These are phyloP conservation scores for Pipistrellus pygmaeus DNA, from an alignment of 2,797 vertebrate genomes.

Conservation along the genomic window DNA sequence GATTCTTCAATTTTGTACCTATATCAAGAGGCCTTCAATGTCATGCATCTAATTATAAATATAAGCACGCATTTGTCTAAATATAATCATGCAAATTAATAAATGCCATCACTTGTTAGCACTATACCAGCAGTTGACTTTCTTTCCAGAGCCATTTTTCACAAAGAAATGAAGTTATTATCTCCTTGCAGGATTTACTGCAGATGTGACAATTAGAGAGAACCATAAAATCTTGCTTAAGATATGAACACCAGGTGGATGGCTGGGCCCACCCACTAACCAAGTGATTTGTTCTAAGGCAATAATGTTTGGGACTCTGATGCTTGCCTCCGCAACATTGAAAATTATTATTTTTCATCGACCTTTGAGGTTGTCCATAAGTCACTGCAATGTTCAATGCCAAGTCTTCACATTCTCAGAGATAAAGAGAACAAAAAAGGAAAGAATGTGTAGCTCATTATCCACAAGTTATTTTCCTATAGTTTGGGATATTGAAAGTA, in stretches of 20 bases:
- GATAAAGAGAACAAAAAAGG: conserved; percentile 30
- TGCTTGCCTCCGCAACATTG: conserved; percentile 58
- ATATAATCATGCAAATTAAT: conserved; percentile 65
- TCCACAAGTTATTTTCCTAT: conserved; percentile 54
- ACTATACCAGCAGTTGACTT: conserved; percentile 7
- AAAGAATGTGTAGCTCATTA: conserved; percentile 49
- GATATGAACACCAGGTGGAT: conserved; percentile 37
- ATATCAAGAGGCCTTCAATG: background rate
- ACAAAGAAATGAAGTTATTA: conserved; percentile 51
- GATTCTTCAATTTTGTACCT: conserved; percentile 11
- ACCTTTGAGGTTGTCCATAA: conserved; percentile 45
- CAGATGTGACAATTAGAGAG: conserved; percentile 38
- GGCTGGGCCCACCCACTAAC: conserved; percentile 19
- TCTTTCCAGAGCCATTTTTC: conserved; percentile 39
- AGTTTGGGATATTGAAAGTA: conserved; percentile 1
- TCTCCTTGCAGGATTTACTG: conserved; percentile 49
- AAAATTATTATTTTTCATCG: conserved; percentile 59
- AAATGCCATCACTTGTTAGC: conserved; percentile 38
- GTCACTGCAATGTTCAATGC: conserved; percentile 4
- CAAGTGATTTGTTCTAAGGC: conserved; percentile 51
- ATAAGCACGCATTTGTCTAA: conserved; percentile 61
- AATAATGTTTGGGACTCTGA: conserved; percentile 51
- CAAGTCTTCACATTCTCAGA: conserved; percentile 51
- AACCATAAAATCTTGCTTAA: background rate
- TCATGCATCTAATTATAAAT: conserved; percentile 49